phyloP scores from a whole-genome alignment of 1,140 invertebrate species.

The Laodelphax striatellus region DNA sequence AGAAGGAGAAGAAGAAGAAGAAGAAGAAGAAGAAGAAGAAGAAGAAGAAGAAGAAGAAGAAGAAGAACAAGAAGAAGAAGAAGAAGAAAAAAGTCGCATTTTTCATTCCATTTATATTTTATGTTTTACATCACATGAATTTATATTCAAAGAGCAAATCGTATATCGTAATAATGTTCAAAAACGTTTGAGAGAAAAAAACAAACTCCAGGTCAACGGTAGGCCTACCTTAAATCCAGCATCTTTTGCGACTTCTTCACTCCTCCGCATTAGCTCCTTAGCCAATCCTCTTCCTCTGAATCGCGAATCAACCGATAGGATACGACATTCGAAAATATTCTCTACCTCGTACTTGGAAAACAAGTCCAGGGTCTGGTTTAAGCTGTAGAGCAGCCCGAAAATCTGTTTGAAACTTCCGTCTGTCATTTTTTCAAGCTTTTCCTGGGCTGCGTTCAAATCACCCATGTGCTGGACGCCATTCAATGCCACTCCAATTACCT shows the following conservation, averaged over 20 bases:
- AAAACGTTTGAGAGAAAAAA: too few species aligned
- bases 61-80: too few species aligned
- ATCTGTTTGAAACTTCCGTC: constrained; percentile 53
- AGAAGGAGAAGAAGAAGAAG: too few species aligned
- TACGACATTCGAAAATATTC: constrained; percentile 64
- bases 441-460: constrained; percentile 42
- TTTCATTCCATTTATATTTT: too few species aligned
- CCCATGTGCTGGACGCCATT: constrained; percentile 46
- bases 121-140: too few species aligned
- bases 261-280: constrained; percentile 50
- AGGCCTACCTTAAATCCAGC: constrained; percentile 57
- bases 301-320: constrained; percentile 57
- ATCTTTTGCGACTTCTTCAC: constrained; percentile 48
- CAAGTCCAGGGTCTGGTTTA: constrained; percentile 46
- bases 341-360: constrained; percentile 52
- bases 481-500: constrained; percentile 53
- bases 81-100: too few species aligned
- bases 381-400: constrained; percentile 47
- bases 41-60: too few species aligned
- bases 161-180: too few species aligned
- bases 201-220: too few species aligned
- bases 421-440: constrained; percentile 39
- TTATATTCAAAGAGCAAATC: too few species aligned
- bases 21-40: too few species aligned
- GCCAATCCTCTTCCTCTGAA: constrained; percentile 59